Evolutionary conservation across 2,888 invertebrate genomes (phyloP).

Genomic region (Euplagia quadripunctaria): DNA sequence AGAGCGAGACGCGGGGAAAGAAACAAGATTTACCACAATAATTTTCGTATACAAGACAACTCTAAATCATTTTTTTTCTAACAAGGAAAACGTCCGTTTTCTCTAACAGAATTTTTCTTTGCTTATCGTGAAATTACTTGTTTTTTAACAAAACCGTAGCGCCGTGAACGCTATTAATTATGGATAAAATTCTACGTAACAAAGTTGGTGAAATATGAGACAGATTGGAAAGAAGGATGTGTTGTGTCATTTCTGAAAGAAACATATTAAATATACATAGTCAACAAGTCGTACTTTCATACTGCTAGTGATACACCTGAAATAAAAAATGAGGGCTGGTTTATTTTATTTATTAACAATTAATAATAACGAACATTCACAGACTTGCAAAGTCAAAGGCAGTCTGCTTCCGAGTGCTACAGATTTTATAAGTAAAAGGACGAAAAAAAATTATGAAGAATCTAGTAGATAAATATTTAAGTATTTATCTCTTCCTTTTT

Average conservation of each 20-base stretch:
- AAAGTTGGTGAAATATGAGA: constrained; percentile 6
- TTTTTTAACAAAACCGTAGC: constrained; percentile 16
- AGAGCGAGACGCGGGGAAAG: too few species aligned
- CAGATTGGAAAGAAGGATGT: constrained; percentile 15
- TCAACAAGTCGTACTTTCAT: not conserved
- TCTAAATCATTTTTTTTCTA: constrained; percentile 4
- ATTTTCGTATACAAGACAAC: not conserved
- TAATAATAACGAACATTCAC: too few species aligned
- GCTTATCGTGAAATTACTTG: constrained; percentile 16
- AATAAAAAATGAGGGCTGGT: not conserved
- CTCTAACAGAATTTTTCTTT: not conserved
- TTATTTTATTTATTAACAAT: too few species aligned
- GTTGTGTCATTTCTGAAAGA: constrained; percentile 9
- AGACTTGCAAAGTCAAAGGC: too few species aligned
- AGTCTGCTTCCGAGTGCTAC: too few species aligned
- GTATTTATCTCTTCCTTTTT: too few species aligned
- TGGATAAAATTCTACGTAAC: constrained; percentile 12
- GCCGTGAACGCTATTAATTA: constrained; percentile 17
- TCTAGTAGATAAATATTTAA: too few species aligned
- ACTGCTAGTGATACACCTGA: not conserved
- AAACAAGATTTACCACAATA: too few species aligned
- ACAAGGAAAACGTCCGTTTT: constrained; percentile 3
- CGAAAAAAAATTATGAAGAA: too few species aligned
- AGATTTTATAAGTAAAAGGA: too few species aligned
- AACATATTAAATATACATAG: not conserved